Percentiles rank a stretch among this genome's conserved stretches.
phyloP scores from a whole-genome alignment of 2,797 vertebrate species.

The Sebastes hubbsi region DNA sequence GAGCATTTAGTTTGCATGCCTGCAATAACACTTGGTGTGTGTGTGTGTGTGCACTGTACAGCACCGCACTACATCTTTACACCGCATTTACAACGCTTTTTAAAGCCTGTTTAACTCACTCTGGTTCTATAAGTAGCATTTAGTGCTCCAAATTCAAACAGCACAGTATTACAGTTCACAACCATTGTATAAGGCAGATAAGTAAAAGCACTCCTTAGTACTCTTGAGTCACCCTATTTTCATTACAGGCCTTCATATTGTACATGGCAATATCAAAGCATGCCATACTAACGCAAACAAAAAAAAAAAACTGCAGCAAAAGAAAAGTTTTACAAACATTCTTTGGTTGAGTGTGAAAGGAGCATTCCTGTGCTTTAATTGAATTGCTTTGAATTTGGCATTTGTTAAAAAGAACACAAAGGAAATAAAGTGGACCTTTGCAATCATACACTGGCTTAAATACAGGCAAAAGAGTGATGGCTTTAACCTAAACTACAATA shows the following conservation, averaged over 20 bases:
- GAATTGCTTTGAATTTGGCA: conserved; percentile 67
- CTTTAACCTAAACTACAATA: conserved; percentile 69
- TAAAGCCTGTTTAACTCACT: conserved; percentile 47
- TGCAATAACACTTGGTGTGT: conserved; percentile 53
- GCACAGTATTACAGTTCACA: conserved; percentile 87
- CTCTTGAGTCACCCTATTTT: conserved; percentile 47
- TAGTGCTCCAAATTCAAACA: conserved; percentile 72
- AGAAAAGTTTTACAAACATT: conserved; percentile 68
- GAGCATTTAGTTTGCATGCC: conserved; percentile 63
- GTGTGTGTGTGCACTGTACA: conserved; percentile 45
- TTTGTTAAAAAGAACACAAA: conserved; percentile 65
- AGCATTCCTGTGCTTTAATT: conserved; percentile 83
- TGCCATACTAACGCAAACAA: conserved; percentile 50
- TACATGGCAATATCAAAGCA: conserved; percentile 63
- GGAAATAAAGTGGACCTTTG: conserved; percentile 57
- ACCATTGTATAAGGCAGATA: conserved; percentile 84
- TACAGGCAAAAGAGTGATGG: conserved; percentile 77
- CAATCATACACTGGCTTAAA: conserved; percentile 71
- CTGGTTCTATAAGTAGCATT: conserved; percentile 42
- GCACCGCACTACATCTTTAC: conserved; percentile 59
- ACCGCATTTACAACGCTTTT: conserved; percentile 68
- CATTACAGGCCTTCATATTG: conserved; percentile 49
- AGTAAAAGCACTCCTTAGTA: conserved; percentile 50
- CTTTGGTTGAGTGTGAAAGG: conserved; percentile 84
- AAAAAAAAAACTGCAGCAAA: conserved; percentile 26